Evolutionary conservation across 2,113 vertebrate genomes (phyloP).

Genomic region (Ammospiza nelsoni): DNA sequence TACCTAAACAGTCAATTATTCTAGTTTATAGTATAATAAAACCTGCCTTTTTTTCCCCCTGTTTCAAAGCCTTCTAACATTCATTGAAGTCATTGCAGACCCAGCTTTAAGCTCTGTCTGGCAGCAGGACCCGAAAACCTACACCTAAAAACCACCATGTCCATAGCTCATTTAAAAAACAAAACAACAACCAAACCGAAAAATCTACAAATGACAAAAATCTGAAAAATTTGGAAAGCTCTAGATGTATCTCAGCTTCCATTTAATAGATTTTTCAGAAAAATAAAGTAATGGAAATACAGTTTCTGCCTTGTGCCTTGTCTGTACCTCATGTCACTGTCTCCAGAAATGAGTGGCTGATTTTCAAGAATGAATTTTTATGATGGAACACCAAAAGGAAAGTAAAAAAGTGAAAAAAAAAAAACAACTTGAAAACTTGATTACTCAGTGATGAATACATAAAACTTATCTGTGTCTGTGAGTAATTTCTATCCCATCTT

Average conservation of each 20-base stretch:
- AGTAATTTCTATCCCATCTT: not conserved
- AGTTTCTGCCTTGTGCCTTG: accelerated
- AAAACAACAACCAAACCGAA: not conserved
- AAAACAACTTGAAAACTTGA: not conserved
- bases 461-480: not conserved
- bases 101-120: not conserved
- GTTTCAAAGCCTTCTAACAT: not conserved
- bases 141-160: not conserved
- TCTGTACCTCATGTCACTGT: not conserved
- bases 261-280: not conserved
- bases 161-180: not conserved
- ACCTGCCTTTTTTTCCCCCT: accelerated
- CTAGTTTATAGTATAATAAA: not conserved
- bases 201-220: not conserved
- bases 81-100: not conserved
- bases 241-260: not conserved
- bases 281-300: not conserved
- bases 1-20: not conserved
- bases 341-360: not conserved
- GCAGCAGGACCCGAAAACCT: not conserved
- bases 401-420: not conserved
- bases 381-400: accelerated
- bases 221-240: not conserved
- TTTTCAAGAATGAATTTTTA: not conserved
- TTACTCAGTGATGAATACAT: not conserved